Evolutionary conservation across 2,888 invertebrate species (phyloP).

Genomic region (Rotaria sp.): DNA sequence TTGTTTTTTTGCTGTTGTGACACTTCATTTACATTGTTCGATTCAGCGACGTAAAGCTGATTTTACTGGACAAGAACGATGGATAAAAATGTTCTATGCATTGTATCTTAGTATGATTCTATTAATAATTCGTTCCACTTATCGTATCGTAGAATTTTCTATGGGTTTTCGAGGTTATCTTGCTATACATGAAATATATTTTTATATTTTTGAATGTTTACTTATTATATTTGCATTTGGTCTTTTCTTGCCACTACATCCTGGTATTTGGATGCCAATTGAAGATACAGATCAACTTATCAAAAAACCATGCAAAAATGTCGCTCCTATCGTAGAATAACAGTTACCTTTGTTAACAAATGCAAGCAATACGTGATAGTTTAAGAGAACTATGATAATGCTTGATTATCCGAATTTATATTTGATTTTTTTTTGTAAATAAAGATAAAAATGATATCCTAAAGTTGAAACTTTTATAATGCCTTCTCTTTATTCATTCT

Average conservation of each 20-base stretch:
- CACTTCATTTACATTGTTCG: neutral
- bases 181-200: neutral
- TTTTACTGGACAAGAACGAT: neutral
- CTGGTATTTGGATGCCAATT: neutral
- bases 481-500: no score
- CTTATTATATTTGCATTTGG: neutral
- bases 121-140: neutral
- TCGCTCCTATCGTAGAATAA: neutral
- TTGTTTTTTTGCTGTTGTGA: neutral
- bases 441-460: no score
- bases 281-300: neutral
- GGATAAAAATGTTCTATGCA: slow-evolving; percentile 17
- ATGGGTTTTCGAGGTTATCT: slow-evolving; percentile 22
- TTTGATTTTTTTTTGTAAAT: no score
- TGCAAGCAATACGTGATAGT: neutral
- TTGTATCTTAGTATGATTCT: slow-evolving; percentile 3
- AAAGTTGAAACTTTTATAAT: no score
- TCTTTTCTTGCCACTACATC: neutral
- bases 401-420: no score
- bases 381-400: no score
- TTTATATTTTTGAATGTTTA: slow-evolving; percentile 12
- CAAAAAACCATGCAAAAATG: neutral
- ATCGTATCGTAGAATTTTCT: neutral
- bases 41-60: neutral
- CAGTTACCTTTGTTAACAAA: neutral